phyloP scores from a whole-genome alignment of 2,113 vertebrate genomes.

The Trematomus loennbergii region DNA sequence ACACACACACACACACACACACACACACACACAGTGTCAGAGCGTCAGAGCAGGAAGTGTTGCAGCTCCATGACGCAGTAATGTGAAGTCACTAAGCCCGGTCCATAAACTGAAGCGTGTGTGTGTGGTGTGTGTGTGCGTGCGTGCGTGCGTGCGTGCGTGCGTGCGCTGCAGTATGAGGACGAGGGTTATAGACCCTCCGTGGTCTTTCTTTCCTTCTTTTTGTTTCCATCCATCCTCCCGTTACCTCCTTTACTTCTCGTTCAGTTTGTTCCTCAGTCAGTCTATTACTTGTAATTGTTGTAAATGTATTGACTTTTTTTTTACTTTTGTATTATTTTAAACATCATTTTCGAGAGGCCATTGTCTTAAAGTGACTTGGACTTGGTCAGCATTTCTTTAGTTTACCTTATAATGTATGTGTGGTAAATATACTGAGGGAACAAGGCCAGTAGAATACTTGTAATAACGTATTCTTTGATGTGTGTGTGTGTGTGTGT shows the following conservation, averaged over 20 bases:
- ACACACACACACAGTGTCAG: conserved; percentile 27
- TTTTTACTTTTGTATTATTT: no score
- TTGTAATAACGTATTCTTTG: no score
- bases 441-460: background rate
- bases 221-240: background rate
- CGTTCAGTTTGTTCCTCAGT: no score
- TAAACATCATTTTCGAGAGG: no score
- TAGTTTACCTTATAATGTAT: background rate
- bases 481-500: background rate
- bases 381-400: background rate
- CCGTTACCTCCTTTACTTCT: no score
- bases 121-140: conserved; percentile 40
- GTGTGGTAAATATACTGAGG: background rate
- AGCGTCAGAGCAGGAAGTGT: conserved; percentile 68
- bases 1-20: conserved; percentile 42
- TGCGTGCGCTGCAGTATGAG: background rate
- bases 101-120: conserved; percentile 39
- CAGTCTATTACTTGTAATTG: no score
- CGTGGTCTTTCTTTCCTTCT: conserved; percentile 13
- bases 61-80: conserved; percentile 61
- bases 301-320: no score
- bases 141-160: no score
- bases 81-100: conserved; percentile 55
- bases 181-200: background rate
- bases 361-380: no score